Evolutionary conservation across 2,888 invertebrate genomes (phyloP).

Genomic region (Tetheella fluctuosa): DNA sequence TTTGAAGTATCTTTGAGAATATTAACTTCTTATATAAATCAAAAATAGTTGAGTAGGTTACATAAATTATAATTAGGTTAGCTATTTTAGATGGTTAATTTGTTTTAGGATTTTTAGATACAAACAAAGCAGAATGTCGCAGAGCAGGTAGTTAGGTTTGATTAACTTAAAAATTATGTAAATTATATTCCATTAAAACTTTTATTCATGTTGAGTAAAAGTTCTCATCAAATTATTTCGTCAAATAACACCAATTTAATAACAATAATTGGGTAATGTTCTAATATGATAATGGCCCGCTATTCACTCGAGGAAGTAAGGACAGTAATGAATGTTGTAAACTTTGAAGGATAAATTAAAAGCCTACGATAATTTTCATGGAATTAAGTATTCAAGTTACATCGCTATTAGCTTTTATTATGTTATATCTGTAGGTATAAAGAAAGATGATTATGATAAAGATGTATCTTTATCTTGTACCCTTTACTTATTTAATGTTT

Average conservation of each 20-base stretch:
- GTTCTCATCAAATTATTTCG: constrained; percentile 23
- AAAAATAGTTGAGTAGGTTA: background rate
- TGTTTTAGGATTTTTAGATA: background rate
- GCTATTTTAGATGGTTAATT: background rate
- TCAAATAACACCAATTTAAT: constrained; percentile 25
- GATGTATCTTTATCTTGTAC: no score
- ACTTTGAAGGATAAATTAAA: constrained; percentile 29
- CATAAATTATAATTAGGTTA: background rate
- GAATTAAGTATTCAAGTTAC: background rate
- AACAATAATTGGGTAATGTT: constrained; percentile 25
- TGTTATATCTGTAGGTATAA: no score
- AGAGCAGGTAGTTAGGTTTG: no score
- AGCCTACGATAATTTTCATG: constrained; percentile 6
- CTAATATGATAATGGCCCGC: constrained; percentile 19
- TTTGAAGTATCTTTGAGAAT: background rate
- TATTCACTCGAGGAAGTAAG: constrained; percentile 24
- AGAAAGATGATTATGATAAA: no score
- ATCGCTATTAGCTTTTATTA: background rate
- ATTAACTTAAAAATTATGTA: background rate
- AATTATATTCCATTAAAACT: constrained; percentile 30
- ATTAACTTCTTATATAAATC: background rate
- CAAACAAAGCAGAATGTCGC: no score
- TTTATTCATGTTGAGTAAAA: constrained; percentile 18
- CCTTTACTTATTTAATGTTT: no score
- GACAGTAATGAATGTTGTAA: constrained; percentile 25